Evolutionary conservation across 1,140 invertebrate genomes (phyloP), one percentile per base, ranked within the genome.

Genomic region (Planococcus citri): DNA sequence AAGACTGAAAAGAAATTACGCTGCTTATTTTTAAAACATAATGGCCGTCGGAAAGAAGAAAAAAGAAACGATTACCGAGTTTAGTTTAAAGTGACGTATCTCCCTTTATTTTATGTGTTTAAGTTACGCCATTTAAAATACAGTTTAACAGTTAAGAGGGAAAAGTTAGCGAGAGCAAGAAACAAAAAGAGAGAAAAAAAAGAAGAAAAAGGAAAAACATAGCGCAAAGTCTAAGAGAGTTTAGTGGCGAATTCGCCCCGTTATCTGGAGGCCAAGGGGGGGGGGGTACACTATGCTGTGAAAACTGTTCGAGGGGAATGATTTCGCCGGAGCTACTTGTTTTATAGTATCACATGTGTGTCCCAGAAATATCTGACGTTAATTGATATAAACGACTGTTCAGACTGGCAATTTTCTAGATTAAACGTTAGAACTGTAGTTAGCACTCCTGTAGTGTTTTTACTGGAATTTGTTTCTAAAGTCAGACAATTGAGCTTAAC

Each of bases 321-420:
- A 64, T 24, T 64, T 25, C 60, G 60, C 25, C 25, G 22, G 60
- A 64, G 60, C 60, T 64, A 64, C 60, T 64, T 64, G 60, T 64
- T 64, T 64, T 64, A 64, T 64, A 64, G 60, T 64, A 64, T 64
- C 60, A 73, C 72, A 73, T 70, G 68, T 71, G 72, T 68, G 71
- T 70, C 71, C 67, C 68, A 67, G 68, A 68, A 68, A 68, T 71
- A 69, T 64, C 69, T 71, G 72, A 73, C 72, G 70, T 67, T 73
- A 73, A 73, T 73, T 69, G 71, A 73, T 72, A 73, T 71, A 69
- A 73, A 73, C 72, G 72, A 73, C 58, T 69, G 71, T 61, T 70
- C 68, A 69, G 68, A 71, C 71, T 64, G 60, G 72, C 72, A 73
- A 73, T 73, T 73, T 73, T 73, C 72, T 73, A 73, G 72, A 73